Evolutionary conservation across 2,113 vertebrate genomes (phyloP), one percentile per base, ranked within the genome.

Genomic region (Xiphophorus couchianus): DNA sequence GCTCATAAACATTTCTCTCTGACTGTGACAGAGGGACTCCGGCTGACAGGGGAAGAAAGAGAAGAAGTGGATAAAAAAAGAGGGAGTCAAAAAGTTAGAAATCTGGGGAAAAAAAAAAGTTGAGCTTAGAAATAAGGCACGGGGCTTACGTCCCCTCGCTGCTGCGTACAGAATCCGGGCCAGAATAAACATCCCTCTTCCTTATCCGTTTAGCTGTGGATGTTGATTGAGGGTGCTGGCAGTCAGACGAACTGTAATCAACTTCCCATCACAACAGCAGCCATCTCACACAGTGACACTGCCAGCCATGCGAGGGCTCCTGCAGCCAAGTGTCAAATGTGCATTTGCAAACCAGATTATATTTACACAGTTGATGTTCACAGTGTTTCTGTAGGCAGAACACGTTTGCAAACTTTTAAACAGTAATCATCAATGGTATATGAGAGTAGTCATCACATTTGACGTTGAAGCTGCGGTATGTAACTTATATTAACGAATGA

Each of bases 211-310:
- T 82, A 86, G 85, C 80, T 69, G 84, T 85, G 86, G 89, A 76
- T 87, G 87, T 79, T 90, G 90, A 91, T 89, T 87, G 86, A 90
- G 85, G 63, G 73, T 68, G 76, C 82, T 88, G 90, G 91, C 86
- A 88, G 83, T 77, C 80, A 86, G 88, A 92, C 89, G 91, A 91
- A 89, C 84, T 77, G 83, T 85, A 91, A 93, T 92, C 91, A 93
- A 91, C 81, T 87, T 86, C 81, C 84, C 91, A 91, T 93, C 91
- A 84, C 75, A 85, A 80, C 85, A 76, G 78, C 87, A 85, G 88
- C 77, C 73, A 81, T 89, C 89, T 85, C 84, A 87, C 85, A 80
- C 76, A 81, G 74, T 80, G 83, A 82, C 82, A 76, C 86, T 87
- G 85, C 74, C 86, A 87, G 74, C 74, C 69, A 5, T 77, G 80